These are phyloP conservation scores for Antennarius striatus DNA, from an alignment of 2,113 vertebrate species.

Conservation along the genomic window DNA sequence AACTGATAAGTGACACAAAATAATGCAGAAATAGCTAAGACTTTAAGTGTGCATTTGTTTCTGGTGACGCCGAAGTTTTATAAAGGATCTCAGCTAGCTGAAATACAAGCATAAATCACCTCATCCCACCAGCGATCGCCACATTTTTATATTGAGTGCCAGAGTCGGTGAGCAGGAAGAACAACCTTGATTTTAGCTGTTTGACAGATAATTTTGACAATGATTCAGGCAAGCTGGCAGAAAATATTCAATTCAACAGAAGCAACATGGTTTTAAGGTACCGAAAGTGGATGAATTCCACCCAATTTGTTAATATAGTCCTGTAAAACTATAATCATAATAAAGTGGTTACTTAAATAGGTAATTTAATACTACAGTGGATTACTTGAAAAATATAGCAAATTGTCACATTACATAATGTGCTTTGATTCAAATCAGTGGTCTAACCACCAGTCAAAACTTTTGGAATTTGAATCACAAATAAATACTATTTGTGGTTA, in stretches of 20 bases:
- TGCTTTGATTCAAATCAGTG: no score
- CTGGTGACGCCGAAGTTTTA: background rate
- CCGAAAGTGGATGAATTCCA: constrained; percentile 20
- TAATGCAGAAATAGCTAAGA: no score
- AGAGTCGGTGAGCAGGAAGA: constrained; percentile 35
- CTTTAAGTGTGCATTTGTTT: no score
- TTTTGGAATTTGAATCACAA: no score
- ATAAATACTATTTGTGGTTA: no score
- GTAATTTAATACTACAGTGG: constrained; percentile 35
- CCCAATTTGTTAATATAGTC: constrained; percentile 27
- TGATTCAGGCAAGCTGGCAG: background rate
- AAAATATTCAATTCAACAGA: background rate
- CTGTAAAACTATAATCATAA: constrained; percentile 25
- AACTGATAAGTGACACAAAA: no score
- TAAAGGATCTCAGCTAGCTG: no score
- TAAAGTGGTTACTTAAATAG: constrained; percentile 39
- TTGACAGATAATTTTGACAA: constrained; percentile 34
- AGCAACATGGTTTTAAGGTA: constrained; percentile 10
- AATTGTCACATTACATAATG: no score
- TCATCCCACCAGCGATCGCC: constrained; percentile 9
- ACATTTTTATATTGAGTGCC: constrained; percentile 25
- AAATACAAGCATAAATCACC: constrained; percentile 32
- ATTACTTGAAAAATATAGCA: constrained; percentile 3
- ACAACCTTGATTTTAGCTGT: constrained; percentile 33
- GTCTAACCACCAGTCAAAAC: no score